Conservation (phyloP, 2,797 vertebrate species). For the Cyprinodon diabolis region DNA sequence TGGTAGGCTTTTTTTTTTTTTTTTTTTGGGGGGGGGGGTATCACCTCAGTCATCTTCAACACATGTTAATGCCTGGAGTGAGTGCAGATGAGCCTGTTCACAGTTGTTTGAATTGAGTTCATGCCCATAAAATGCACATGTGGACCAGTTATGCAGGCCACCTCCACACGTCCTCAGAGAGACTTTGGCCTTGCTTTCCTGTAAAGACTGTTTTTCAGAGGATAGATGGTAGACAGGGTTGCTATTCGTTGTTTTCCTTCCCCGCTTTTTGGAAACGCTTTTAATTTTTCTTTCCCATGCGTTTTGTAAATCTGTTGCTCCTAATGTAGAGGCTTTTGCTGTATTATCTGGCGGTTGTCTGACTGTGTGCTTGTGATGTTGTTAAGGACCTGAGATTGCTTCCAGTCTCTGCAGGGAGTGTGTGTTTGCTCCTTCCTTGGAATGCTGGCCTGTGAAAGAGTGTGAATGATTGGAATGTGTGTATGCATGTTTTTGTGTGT, state of each 20-base stretch:
- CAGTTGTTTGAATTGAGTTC: slow-evolving; percentile 11
- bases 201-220: slow-evolving; percentile 65
- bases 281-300: slow-evolving; percentile 25
- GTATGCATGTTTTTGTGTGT: slow-evolving; percentile 25
- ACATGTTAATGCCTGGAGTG: slow-evolving; percentile 23
- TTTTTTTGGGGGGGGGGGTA: not conserved
- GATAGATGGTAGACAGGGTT: slow-evolving; percentile 30
- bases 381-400: slow-evolving; percentile 64
- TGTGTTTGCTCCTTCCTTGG: slow-evolving; percentile 68
- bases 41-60: not conserved
- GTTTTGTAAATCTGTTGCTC: slow-evolving; percentile 42
- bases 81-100: slow-evolving; percentile 13
- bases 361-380: slow-evolving; percentile 52
- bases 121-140: slow-evolving; percentile 35
- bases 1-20: slow-evolving; percentile 23
- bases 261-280: slow-evolving; percentile 2
- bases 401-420: slow-evolving; percentile 69
- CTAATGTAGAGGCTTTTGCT: slow-evolving; percentile 19
- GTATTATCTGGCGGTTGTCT: slow-evolving; percentile 34
- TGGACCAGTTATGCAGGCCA: slow-evolving; percentile 27
- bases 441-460: slow-evolving; percentile 71
- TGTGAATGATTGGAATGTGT: slow-evolving; percentile 68
- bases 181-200: slow-evolving; percentile 67
- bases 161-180: slow-evolving; percentile 52
- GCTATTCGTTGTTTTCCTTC: slow-evolving; percentile 15